Conservation (phyloP, 2,113 vertebrate species). For the Grantiella picta region DNA sequence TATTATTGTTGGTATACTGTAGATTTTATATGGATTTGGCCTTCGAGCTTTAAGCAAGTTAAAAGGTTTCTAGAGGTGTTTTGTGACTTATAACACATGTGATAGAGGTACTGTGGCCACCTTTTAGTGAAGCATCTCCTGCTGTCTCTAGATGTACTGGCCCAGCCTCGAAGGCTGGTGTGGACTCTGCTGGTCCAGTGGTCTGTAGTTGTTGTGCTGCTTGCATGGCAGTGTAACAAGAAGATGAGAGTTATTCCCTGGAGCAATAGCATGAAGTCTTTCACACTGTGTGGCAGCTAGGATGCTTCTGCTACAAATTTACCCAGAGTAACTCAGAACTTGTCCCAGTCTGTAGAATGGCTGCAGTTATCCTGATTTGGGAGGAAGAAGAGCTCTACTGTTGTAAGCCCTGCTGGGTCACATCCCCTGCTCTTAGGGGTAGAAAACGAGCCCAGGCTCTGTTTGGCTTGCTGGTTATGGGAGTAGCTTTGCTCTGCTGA, state of each 20-base stretch:
- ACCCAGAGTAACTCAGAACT: background rate
- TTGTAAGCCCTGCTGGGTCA: rapidly evolving
- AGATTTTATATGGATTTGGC: background rate
- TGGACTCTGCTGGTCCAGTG: background rate
- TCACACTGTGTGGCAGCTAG: background rate
- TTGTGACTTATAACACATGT: rapidly evolving
- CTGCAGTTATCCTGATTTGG: background rate
- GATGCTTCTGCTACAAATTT: background rate
- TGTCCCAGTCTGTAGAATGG: background rate
- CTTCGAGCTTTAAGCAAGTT: background rate
- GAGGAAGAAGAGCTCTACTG: background rate
- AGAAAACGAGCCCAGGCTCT: background rate
- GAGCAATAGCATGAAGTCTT: background rate
- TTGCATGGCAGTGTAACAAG: rapidly evolving
- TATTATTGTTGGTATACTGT: background rate
- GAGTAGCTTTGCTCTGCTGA: background rate
- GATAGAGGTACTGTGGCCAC: background rate
- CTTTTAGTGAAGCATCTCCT: background rate
- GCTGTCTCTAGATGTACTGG: background rate
- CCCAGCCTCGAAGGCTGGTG: rapidly evolving
- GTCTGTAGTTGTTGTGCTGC: background rate
- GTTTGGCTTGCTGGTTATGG: background rate
- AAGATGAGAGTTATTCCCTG: background rate
- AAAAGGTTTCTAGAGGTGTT: background rate
- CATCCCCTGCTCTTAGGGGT: background rate